Evolutionary conservation across 2,888 invertebrate species (phyloP), one percentile per base, ranked within the genome.

Genomic region (Lypha dubia): DNA sequence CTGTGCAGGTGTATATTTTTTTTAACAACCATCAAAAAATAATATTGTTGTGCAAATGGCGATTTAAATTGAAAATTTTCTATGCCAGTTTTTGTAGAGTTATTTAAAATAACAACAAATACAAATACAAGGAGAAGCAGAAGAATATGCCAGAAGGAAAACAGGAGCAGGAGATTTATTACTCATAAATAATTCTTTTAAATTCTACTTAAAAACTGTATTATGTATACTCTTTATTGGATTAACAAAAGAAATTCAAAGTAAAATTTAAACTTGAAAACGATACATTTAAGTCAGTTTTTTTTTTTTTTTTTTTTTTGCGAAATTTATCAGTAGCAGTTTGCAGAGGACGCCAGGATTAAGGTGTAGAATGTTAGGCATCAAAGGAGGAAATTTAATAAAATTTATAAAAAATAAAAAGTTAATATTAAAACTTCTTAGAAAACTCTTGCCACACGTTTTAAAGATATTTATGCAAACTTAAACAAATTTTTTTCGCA

Each of bases 121-220:
- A 46, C 15, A 46, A 46, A 17, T 2, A 17, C 20, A 44, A 44
- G 15, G 3, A 44, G 15, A 15, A 44, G 44, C 1, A 49, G 6
- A 17, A 17, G 1, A 17, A n/a, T n/a, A n/a, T n/a, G n/a, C n/a
- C n/a, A n/a, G n/a, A n/a, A n/a, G n/a, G n/a, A n/a, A n/a, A n/a
- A n/a, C n/a, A n/a, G n/a, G n/a, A n/a, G n/a, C n/a, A n/a, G n/a
- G n/a, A 17, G 46, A 49, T 49, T 49, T 49, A 49, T 17, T 17
- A 20, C 20, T 49, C 17, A 49, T 49, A 49, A 49, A 44, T 44
- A 44, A 44, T 44, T 44, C 44, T n/a, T 44, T 44, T n/a, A n/a
- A 5, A 44, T 44, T 44, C 44, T 44, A 44, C 44, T 44, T 44
- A 44, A 44, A 38, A 44, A 44, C 44, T 44, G 15, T 5, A 44